Conservation (phyloP, 2,113 vertebrate species). For the Trinectes maculatus region DNA sequence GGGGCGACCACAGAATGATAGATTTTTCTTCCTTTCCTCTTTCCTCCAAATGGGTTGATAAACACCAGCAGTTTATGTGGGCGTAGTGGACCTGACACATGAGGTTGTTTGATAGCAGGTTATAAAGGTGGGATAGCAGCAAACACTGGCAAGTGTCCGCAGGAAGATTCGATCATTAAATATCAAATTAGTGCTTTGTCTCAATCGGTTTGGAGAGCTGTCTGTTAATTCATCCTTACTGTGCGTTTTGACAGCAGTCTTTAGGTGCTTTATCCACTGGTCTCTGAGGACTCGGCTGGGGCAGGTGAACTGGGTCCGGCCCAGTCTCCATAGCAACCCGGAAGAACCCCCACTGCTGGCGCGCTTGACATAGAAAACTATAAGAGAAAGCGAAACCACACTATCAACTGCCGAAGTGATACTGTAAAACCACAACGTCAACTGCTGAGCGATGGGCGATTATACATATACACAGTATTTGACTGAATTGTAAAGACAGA, state of each 20-base stretch:
- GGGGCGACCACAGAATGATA: conserved; percentile 81
- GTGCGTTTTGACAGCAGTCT: conserved; percentile 76
- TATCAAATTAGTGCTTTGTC: background rate
- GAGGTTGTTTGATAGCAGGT: conserved; percentile 2
- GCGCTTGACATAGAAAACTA: conserved; percentile 83
- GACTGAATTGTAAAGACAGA: background rate
- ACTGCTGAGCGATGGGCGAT: background rate
- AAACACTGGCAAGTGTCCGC: rapidly evolving
- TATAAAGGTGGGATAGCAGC: conserved; percentile 1
- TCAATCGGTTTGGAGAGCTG: no score
- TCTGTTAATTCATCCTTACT: no score
- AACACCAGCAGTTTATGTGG: conserved; percentile 84
- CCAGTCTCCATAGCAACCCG: conserved; percentile 78
- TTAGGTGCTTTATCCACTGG: conserved; percentile 79
- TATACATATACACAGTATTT: background rate
- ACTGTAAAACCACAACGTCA: background rate
- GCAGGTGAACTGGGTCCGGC: conserved; percentile 80
- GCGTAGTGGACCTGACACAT: conserved; percentile 67
- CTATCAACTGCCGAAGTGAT: background rate
- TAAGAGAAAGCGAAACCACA: conserved; percentile 2
- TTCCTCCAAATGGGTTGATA: conserved; percentile 86
- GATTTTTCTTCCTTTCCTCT: conserved; percentile 79
- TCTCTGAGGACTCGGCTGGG: conserved; percentile 79
- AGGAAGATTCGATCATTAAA: background rate
- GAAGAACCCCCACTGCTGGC: conserved; percentile 58